Percentiles rank a stretch among this genome's conserved stretches.
phyloP scores from a whole-genome alignment of 2,888 invertebrate genomes.

The Syritta pipiens region DNA sequence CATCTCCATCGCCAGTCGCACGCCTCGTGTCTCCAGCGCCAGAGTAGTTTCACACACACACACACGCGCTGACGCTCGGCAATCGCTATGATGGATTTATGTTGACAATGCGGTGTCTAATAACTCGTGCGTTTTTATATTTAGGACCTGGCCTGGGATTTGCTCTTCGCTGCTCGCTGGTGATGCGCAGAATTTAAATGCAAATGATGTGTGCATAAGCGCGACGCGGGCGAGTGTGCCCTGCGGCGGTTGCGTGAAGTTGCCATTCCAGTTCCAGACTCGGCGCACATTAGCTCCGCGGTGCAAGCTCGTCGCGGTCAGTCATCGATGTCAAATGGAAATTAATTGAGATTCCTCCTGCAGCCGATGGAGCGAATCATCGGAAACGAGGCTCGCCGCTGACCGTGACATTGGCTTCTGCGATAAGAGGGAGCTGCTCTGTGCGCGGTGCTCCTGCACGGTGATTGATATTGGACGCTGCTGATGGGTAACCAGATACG shows the following conservation, averaged over 20 bases:
- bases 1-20: not conserved
- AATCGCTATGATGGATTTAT: constrained; percentile 62
- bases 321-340: constrained; percentile 61
- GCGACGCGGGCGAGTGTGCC: too few species aligned
- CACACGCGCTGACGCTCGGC: constrained; percentile 13
- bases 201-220: constrained; percentile 49
- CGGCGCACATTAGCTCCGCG: constrained; percentile 10
- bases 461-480: constrained; percentile 36
- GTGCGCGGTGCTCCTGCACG: constrained; percentile 12
- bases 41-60: constrained; percentile 24
- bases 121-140: constrained; percentile 61
- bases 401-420: constrained; percentile 29
- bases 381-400: not conserved
- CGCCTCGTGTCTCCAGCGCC: constrained; percentile 11
- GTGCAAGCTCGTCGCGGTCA: constrained; percentile 36
- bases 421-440: not conserved
- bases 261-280: constrained; percentile 2
- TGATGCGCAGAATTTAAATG: constrained; percentile 50
- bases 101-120: constrained; percentile 65
- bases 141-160: constrained; percentile 15
- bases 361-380: constrained; percentile 3
- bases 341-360: constrained; percentile 46
- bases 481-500: constrained; percentile 26
- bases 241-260: constrained; percentile 30
- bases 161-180: not conserved